These are phyloP conservation scores for Sarcophilus harrisii DNA, from an alignment of 2,797 vertebrate species.

Conservation along the genomic window DNA sequence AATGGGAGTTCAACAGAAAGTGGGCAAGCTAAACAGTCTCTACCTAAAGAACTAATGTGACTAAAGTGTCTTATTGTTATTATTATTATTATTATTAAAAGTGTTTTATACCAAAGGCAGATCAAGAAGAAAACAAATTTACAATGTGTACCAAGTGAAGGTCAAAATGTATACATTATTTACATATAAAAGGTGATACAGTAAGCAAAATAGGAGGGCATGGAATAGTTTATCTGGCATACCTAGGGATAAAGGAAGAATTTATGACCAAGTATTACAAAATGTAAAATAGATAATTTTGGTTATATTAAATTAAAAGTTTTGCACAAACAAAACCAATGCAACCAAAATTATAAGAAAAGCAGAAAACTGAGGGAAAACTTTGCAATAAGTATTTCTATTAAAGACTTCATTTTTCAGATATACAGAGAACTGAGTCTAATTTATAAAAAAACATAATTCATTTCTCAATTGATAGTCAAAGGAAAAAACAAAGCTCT, in stretches of 20 bases:
- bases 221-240: background rate
- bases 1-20: slow-evolving; percentile 36
- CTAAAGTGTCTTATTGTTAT: slow-evolving; percentile 12
- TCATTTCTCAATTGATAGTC: background rate
- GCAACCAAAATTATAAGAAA: background rate
- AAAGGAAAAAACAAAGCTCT: background rate
- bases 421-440: background rate
- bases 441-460: background rate
- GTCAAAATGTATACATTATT: background rate
- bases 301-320: background rate
- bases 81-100: background rate
- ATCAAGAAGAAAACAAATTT: slow-evolving; percentile 51
- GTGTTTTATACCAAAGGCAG: slow-evolving; percentile 29
- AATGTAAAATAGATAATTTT: background rate
- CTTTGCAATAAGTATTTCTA: background rate
- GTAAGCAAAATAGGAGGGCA: background rate
- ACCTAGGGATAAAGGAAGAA: background rate
- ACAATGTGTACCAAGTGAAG: background rate
- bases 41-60: slow-evolving; percentile 39
- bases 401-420: background rate
- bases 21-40: background rate
- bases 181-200: background rate
- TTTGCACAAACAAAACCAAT: background rate
- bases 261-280: background rate
- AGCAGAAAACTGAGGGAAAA: background rate